phyloP scores from a whole-genome alignment of 2,113 vertebrate species.

The Desmodus rotundus region DNA sequence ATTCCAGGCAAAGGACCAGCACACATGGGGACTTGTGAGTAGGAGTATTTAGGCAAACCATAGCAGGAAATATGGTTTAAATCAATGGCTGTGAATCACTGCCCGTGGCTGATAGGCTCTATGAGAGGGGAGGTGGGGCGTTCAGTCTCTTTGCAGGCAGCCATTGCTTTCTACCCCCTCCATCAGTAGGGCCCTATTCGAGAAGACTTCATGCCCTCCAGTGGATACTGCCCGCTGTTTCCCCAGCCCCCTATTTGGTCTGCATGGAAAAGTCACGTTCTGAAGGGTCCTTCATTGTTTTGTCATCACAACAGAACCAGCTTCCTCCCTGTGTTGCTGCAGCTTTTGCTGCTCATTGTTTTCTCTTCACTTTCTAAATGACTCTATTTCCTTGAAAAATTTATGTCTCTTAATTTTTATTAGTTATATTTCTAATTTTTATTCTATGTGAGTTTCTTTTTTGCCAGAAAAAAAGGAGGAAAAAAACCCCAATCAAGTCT shows the following conservation, averaged over 20 bases:
- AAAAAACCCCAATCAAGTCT: slow-evolving; percentile 36
- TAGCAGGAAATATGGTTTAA: neutral
- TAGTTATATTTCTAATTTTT: slow-evolving; percentile 51
- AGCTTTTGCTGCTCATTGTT: slow-evolving; percentile 16
- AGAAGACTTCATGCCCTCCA: neutral
- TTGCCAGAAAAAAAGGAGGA: neutral
- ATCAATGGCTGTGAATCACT: neutral
- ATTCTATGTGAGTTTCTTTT: slow-evolving; percentile 50
- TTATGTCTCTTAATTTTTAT: slow-evolving; percentile 55
- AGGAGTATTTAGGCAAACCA: neutral
- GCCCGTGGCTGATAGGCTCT: neutral
- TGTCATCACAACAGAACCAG: neutral
- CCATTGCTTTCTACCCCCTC: neutral
- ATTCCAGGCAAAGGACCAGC: neutral
- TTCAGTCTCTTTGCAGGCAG: neutral
- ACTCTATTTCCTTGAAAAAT: slow-evolving; percentile 22
- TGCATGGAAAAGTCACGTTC: neutral
- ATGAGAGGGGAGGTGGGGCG: neutral
- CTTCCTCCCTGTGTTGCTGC: neutral
- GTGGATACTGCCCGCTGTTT: neutral
- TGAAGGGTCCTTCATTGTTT: accelerated
- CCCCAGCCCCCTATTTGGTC: neutral
- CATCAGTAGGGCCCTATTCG: neutral
- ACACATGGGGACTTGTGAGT: neutral
- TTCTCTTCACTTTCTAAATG: slow-evolving; percentile 35